A percentile compares a stretch with the other conserved stretches of the same genome.
phyloP scores from a whole-genome alignment of 2,113 vertebrate genomes.

The Ailurus styani region DNA sequence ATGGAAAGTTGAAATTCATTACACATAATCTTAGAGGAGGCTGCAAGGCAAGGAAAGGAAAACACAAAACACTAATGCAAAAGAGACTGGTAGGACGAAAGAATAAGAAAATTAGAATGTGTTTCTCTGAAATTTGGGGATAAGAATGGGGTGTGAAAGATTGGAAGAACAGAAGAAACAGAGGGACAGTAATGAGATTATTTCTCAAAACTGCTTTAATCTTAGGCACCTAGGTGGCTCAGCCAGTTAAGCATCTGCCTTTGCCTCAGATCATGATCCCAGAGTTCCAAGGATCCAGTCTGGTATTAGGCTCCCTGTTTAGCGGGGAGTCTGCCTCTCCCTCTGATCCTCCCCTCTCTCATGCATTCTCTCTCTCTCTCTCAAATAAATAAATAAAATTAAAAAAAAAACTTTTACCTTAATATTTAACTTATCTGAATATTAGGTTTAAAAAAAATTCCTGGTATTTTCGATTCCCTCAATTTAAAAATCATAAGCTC shows the following conservation, averaged over 20 bases:
- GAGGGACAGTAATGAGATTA: background rate
- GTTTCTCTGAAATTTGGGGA: background rate
- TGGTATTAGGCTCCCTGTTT: background rate
- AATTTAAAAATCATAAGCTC: constrained; percentile 7
- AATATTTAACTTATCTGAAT: background rate
- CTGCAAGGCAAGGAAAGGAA: background rate
- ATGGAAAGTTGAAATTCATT: background rate
- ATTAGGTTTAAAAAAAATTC: background rate
- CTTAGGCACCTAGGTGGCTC: background rate
- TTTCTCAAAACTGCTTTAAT: background rate
- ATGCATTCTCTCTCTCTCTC: background rate
- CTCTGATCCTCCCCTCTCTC: background rate
- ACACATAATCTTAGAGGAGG: background rate
- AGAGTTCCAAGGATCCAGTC: background rate
- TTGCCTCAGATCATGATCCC: background rate
- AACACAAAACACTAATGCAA: background rate
- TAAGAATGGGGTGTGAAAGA: background rate
- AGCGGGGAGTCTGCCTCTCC: background rate
- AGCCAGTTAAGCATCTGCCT: background rate
- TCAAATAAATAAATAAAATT: background rate
- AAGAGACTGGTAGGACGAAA: background rate
- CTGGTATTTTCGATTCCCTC: background rate
- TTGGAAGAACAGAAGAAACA: background rate
- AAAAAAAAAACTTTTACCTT: background rate
- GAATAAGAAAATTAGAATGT: background rate